Percentiles rank a stretch among this genome's conserved stretches.
Evolutionary conservation across 1,140 invertebrate species (phyloP).

Genomic region (Heliconius hermathena): DNA sequence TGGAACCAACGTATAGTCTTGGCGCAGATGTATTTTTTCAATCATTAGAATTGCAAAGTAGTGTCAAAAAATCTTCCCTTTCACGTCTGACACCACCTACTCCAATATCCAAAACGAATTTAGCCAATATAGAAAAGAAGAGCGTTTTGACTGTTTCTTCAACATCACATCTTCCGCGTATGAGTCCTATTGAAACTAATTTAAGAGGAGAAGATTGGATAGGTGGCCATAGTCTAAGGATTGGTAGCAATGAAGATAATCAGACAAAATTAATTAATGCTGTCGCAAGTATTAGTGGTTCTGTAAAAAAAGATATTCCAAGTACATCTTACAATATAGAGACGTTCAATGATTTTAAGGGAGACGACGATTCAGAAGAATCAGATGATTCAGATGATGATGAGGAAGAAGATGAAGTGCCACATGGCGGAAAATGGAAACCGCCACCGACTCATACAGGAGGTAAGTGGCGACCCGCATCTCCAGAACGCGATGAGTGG

Average conservation of each 20-base stretch:
- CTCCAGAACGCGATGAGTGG: slow-evolving; percentile 72
- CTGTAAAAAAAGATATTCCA: slow-evolving; percentile 78
- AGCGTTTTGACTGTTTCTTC: slow-evolving; percentile 54
- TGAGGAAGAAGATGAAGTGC: slow-evolving; percentile 82
- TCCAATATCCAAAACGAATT: slow-evolving; percentile 70
- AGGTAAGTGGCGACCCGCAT: slow-evolving; percentile 86
- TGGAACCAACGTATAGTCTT: slow-evolving; percentile 81
- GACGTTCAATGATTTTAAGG: slow-evolving; percentile 79
- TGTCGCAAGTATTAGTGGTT: slow-evolving; percentile 82
- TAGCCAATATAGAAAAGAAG: slow-evolving; percentile 68
- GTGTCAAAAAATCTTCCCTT: slow-evolving; percentile 82
- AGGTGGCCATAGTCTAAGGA: slow-evolving; percentile 82
- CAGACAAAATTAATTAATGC: slow-evolving; percentile 84
- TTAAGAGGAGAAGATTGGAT: slow-evolving; percentile 83
- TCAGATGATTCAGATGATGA: slow-evolving; percentile 83
- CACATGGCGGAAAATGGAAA: slow-evolving; percentile 86
- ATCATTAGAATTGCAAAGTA: slow-evolving; percentile 91
- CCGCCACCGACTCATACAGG: slow-evolving; percentile 86
- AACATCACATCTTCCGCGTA: slow-evolving; percentile 60
- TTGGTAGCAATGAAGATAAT: slow-evolving; percentile 80
- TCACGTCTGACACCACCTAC: slow-evolving; percentile 66
- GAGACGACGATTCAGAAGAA: slow-evolving; percentile 81
- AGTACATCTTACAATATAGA: slow-evolving; percentile 69
- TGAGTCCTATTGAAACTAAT: slow-evolving; percentile 74
- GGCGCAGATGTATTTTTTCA: slow-evolving; percentile 93